Evolutionary conservation across 2,113 vertebrate species (phyloP).

Genomic region (Phalacrocorax brasilianus): DNA sequence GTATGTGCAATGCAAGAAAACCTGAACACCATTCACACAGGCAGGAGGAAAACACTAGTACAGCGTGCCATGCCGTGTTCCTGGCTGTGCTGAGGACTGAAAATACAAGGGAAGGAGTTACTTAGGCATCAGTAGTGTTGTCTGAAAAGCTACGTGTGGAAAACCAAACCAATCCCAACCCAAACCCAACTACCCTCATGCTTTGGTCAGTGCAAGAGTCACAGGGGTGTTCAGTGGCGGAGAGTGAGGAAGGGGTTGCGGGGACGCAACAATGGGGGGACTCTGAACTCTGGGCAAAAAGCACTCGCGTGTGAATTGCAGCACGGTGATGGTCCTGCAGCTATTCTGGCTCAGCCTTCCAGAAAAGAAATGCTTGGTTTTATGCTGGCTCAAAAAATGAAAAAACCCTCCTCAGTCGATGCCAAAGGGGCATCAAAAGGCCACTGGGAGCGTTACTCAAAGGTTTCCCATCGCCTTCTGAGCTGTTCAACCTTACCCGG

Average conservation of each 20-base stretch:
- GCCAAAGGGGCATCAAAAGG: background rate
- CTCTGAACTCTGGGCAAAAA: background rate
- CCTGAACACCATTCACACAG: background rate
- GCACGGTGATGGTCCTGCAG: constrained; percentile 24
- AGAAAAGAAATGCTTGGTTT: constrained; percentile 5
- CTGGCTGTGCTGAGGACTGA: background rate
- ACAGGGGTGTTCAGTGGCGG: rapidly evolving
- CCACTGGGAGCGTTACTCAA: constrained; percentile 73
- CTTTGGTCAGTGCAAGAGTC: background rate
- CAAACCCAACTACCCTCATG: background rate
- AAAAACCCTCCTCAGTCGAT: background rate
- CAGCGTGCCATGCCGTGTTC: rapidly evolving
- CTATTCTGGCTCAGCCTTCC: background rate
- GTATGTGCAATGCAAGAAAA: background rate
- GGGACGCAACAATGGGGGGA: background rate
- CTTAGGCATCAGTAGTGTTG: background rate
- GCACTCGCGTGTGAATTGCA: background rate
- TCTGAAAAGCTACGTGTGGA: background rate
- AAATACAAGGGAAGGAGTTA: background rate
- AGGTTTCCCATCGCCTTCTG: constrained; percentile 92
- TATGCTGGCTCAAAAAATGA: constrained; percentile 28
- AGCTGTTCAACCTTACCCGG: constrained; percentile 87
- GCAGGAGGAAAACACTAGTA: background rate
- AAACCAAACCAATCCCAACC: background rate
- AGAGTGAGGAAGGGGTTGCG: background rate